Conservation (phyloP, 2,888 invertebrate species). For the Limnephilus rhombicus region DNA sequence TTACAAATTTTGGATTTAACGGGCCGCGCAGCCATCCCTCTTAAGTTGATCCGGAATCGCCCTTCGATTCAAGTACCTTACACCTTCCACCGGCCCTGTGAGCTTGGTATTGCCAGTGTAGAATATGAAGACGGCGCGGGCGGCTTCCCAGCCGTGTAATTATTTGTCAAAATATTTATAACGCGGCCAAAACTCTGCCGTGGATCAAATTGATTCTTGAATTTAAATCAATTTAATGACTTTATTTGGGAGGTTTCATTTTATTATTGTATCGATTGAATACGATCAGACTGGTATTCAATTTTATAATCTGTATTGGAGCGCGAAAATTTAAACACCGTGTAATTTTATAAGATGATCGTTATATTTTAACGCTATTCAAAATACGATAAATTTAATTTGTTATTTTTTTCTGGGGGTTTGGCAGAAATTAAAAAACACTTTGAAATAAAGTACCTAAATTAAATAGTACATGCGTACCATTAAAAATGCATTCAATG, state of each 20-base stretch:
- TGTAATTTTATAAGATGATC: conserved; percentile 1
- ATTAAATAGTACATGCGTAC: no score
- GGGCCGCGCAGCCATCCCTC: no score
- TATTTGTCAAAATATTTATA: conserved; percentile 45
- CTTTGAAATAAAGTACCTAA: no score
- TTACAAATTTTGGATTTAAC: no score
- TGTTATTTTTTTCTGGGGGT: background rate
- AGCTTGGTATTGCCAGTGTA: background rate
- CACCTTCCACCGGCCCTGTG: background rate
- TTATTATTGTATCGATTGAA: background rate
- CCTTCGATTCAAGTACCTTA: background rate
- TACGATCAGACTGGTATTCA: background rate
- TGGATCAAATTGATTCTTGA: background rate
- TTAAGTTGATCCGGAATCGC: no score
- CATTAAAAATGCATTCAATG: no score
- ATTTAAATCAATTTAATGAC: conserved; percentile 23
- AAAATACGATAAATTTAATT: background rate
- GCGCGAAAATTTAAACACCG: background rate
- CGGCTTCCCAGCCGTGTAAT: conserved; percentile 30
- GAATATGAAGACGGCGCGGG: conserved; percentile 12
- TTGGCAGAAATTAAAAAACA: background rate
- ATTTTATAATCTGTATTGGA: background rate
- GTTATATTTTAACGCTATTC: background rate
- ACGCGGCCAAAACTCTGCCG: background rate
- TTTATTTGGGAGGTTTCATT: background rate